Base-by-base conservation (phyloP, 1,140 invertebrate species). In the Panagrolaimus sp. region DNA sequence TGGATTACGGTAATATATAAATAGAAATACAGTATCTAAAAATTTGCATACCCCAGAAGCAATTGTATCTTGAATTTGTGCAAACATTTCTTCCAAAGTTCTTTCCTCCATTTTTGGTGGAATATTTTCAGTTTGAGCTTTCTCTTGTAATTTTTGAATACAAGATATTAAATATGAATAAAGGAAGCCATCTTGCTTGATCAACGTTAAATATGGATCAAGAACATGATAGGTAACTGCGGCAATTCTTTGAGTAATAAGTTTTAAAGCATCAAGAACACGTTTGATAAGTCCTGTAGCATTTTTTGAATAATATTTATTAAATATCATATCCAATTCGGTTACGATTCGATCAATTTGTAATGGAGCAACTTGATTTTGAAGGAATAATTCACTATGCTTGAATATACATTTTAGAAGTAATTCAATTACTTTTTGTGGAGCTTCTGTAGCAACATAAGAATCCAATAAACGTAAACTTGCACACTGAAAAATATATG, bases 351-450 rank as follows among this genome's bases (percentile, higher is more conserved):
- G 12, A 21, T 58, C 52, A 24, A 28, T 28, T 58, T 58, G 52
- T 12, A 38, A 21, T 14, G 1, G 52, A 12, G 52, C 52, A 58
- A 8, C 9, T n/a, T n/a, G 21, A 21, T 26, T 58, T 28, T 12
- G 52, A 14, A 21, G 21, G 10, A 17, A 21, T 14, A 21, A 58
- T 58, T 58, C 52, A 12, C 14, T 26, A 26, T 12, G 52, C 52
- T 58, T 58, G 52, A 58, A 58, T 1, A 58, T 17, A 28, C 52
- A 58, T 14, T 58, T 58, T 12, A 58, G 52, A 21, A 58, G 17
- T 12, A 58, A n/a, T 28, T 58, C 52, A 17, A 58, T 21, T n/a
- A 58, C 3, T 28, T 58, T 58, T 8, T 21, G 10, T 17, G 52
- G 52, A 58, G 52, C 52, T 26, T 28, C 52, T 26, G 52, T 58